These are phyloP conservation scores for Temnothorax rugatulus DNA, from an alignment of 2,888 invertebrate species.

Conservation along the genomic window DNA sequence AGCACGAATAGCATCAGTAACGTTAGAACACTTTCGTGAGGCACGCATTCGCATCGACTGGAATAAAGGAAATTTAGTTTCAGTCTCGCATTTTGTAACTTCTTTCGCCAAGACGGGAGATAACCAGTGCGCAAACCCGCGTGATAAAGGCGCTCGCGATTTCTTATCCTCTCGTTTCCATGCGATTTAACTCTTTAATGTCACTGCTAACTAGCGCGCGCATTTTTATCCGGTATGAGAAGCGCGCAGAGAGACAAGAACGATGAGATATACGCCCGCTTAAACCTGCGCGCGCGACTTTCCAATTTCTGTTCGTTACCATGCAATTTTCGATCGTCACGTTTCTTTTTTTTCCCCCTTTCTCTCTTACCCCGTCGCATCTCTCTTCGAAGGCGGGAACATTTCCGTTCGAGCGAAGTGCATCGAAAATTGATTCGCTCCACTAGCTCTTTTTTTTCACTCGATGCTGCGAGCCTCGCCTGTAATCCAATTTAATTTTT, in stretches of 20 bases:
- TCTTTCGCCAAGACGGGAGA: slow-evolving; percentile 20
- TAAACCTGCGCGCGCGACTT: slow-evolving; percentile 50
- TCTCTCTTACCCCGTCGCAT: background rate
- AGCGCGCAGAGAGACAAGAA: slow-evolving; percentile 20
- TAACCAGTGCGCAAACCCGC: slow-evolving; percentile 2
- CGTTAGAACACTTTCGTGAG: background rate
- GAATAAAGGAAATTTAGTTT: slow-evolving; percentile 10
- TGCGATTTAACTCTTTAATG: slow-evolving; percentile 54
- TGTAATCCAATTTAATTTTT: slow-evolving; percentile 50
- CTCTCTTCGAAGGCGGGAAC: slow-evolving; percentile 36
- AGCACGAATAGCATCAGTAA: background rate
- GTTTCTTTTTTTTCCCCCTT: background rate
- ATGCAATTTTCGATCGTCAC: slow-evolving; percentile 40
- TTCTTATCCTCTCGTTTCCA: slow-evolving; percentile 53
- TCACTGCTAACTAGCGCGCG: slow-evolving; percentile 44
- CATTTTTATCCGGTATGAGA: slow-evolving; percentile 43
- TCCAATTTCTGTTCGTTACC: slow-evolving; percentile 54
- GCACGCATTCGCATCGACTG: background rate
- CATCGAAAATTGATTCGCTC: slow-evolving; percentile 51
- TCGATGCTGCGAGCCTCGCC: slow-evolving; percentile 7
- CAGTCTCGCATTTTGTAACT: slow-evolving; percentile 28
- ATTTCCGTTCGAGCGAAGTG: slow-evolving; percentile 35
- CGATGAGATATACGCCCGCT: slow-evolving; percentile 41
- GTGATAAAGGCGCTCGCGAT: slow-evolving; percentile 36
- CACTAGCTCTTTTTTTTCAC: slow-evolving; percentile 16